Evolutionary conservation across 1,140 invertebrate species (phyloP).

Genomic region (Hyphantria cunea): DNA sequence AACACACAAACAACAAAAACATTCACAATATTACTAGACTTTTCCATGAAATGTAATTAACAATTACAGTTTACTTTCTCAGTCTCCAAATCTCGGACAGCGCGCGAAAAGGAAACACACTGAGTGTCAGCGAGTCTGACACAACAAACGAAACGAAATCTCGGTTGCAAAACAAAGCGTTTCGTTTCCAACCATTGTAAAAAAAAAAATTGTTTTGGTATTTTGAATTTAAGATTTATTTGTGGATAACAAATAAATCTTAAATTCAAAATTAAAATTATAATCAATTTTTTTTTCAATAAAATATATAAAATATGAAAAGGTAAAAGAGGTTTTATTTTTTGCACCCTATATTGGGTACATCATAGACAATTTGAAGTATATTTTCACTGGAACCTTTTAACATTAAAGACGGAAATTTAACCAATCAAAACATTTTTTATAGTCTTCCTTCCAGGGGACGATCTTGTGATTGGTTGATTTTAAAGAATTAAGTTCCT

Average conservation of each 20-base stretch:
- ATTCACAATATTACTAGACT: conserved; percentile 6
- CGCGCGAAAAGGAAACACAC: conserved; percentile 23
- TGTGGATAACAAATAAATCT: no score
- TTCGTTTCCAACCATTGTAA: not conserved
- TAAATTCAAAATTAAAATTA: no score
- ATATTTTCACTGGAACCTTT: not conserved
- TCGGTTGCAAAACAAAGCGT: not conserved
- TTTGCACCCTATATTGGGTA: not conserved
- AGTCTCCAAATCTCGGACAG: conserved; percentile 1
- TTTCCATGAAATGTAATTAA: conserved; percentile 22
- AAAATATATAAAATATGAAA: no score
- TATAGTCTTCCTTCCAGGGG: not conserved
- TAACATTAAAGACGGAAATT: not conserved
- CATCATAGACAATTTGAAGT: not conserved
- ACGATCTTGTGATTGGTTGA: conserved; percentile 1
- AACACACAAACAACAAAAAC: conserved; percentile 2
- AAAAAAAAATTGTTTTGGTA: no score
- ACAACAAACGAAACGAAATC: not conserved
- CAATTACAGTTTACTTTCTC: not conserved
- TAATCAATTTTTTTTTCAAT: no score
- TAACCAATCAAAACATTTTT: not conserved
- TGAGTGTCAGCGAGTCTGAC: no score
- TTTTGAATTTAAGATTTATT: no score
- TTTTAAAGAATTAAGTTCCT: not conserved
- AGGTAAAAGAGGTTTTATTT: no score